Evolutionary conservation across 2,888 invertebrate species (phyloP), one percentile per base, ranked within the genome.

Genomic region (Plebejus anna): DNA sequence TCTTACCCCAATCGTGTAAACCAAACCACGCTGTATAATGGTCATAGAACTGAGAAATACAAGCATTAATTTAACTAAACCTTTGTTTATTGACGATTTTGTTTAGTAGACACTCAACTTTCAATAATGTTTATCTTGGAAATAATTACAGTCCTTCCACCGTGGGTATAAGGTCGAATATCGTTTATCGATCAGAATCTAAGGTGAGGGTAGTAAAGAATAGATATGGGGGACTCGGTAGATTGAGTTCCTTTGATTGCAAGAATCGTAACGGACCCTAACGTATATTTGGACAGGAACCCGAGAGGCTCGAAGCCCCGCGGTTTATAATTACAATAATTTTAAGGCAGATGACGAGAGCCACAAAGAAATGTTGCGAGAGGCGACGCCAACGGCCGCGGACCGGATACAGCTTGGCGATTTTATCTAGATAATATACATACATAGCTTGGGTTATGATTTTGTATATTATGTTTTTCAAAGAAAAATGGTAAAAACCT

Each of bases 261-360:
- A 85, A 88, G 88, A 84, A 84, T 85, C 88, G 87, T 91, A 94
- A 93, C 92, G 91, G 90, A 89, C 94, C 92, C 92, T 83, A 94
- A 93, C 93, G 94, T 91, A 90, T 92, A 92, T 92, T 93, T 92
- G 92, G 93, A 92, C 92, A 92, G 90, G 90, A 91, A 92, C 84
- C 90, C 85, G 91, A 92, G 92, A 92, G 91, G 86, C 88, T 84
- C 93, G 85, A 87, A 94, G 93, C 87, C 89, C 88, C 88, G 83
- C 84, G 87, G 88, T 88, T 92, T 90, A 88, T 92, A 94, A 94
- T 93, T 93, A 92, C 93, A 88, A 91, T 94, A 92, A 94, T 92
- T 92, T 91, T 83, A 79, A 79, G 84, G 89, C 88, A 91, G 91
- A 92, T 90, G 90, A 91, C 90, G 88, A 79, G 28, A 28, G 72